Evolutionary conservation across 2,797 vertebrate species (phyloP).

Genomic region (Leucoraja ocellata): DNA sequence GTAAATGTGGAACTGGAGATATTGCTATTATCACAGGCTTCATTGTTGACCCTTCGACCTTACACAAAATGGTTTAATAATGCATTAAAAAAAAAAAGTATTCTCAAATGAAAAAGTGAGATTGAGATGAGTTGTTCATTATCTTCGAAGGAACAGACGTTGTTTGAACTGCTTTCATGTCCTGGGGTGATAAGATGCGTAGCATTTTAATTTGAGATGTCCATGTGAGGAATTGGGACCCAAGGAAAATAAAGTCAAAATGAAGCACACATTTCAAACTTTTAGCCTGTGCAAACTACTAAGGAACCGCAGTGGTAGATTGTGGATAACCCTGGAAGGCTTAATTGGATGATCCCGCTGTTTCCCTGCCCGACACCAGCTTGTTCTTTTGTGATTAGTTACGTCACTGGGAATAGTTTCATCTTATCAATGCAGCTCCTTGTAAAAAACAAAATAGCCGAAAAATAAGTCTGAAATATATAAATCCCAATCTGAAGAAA

Average conservation of each 20-base stretch:
- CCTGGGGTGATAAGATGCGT: constrained; percentile 8
- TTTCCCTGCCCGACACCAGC: not conserved
- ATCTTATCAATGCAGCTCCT: not conserved
- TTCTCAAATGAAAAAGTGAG: not conserved
- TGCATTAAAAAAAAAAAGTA: not conserved
- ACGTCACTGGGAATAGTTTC: not conserved
- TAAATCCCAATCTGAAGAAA: too few relatives aligned
- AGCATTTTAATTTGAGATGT: constrained; percentile 16
- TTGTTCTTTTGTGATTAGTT: not conserved
- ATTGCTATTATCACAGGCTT: not conserved
- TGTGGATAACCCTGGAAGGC: too few relatives aligned
- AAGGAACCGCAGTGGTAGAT: not conserved
- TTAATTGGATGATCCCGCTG: not conserved
- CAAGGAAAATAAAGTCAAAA: constrained; percentile 19
- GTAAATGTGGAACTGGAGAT: not conserved
- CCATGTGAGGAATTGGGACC: constrained; percentile 14
- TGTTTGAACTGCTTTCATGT: not conserved
- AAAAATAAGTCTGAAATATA: not conserved
- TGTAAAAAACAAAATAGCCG: too few relatives aligned
- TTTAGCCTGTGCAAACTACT: not conserved
- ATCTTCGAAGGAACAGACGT: constrained; percentile 23
- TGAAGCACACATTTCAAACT: not conserved
- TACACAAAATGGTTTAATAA: constrained; percentile 2
- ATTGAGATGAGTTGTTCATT: not conserved
- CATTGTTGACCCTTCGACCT: not conserved